Base-by-base conservation (phyloP, 2,888 invertebrate species). In the Epinotia nisella region DNA sequence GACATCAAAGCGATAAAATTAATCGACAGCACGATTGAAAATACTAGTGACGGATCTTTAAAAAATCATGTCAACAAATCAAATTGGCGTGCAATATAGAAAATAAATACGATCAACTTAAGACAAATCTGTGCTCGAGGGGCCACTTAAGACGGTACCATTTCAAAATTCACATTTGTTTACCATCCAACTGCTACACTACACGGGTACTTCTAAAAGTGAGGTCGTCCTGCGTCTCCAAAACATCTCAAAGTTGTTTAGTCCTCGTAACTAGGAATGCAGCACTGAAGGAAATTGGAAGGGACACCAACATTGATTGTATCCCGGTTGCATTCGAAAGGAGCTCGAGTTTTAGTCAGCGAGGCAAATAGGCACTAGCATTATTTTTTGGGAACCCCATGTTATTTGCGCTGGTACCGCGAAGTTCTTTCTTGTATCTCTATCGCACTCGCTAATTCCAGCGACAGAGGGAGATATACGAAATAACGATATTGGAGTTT, bases 141-240 rank as follows among this genome's bases (percentile, higher is more conserved):
- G 17, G 9, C 21, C n/a, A 35, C n/a, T 56, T 29, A 62, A 29
- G 45, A 59, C 45, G 19, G 71, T 45, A 71, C 60, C 53, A 29
- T 55, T 66, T 67, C 29, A 61, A 29, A 61, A 60, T 55, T 61
- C 15, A 66, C 24, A 66, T 45, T 60, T 19, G 58, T 59, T 53
- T 55, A 59, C 35, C 58, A 59, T 71, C 59, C 53, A 59, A 66
- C 65, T 53, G 59, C 71, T 66, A 60, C 53, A 17, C 59, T 71
- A 71, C 71, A 13, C 10, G 15, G 59, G 53, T 60, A 11, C 45
- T 66, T 17, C 19, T 71, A 55, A 71, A 19, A 21, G 71, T 55
- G 66, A 67, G n/a, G 24, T 41, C 41, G 41, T 11, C 19, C 49
- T 17, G 9, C 5, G 19, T 24, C 7, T 9, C 45, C 13, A 19